Evolutionary conservation across 2,888 invertebrate genomes (phyloP).

Genomic region (Drosophila ustulata): DNA sequence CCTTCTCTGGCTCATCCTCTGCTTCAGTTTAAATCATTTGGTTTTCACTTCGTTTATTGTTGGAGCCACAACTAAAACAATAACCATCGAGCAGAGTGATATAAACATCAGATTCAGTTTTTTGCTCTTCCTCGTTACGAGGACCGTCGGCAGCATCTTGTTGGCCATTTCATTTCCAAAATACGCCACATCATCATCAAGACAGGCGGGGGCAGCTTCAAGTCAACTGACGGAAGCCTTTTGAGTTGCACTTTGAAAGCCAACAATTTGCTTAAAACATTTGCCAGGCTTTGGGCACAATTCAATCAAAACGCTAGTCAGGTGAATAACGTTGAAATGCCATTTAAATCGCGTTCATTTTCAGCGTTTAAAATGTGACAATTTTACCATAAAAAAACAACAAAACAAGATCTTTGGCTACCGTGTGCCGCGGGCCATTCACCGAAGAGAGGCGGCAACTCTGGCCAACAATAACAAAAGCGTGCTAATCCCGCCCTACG

Average conservation of each 20-base stretch:
- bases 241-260: conserved; percentile 16
- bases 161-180: conserved; percentile 40
- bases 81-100: conserved; percentile 54
- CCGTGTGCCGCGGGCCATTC: conserved; percentile 40
- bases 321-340: background rate
- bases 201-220: too few relatives aligned
- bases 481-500: conserved; percentile 71
- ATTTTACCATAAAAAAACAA: conserved; percentile 22
- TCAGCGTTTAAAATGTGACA: conserved; percentile 25
- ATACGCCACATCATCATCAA: conserved; percentile 48
- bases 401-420: conserved; percentile 29
- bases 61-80: conserved; percentile 38
- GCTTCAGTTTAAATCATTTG: conserved; percentile 68
- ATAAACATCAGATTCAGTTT: conserved; percentile 55
- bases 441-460: conserved; percentile 4
- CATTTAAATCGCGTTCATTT: background rate
- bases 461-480: conserved; percentile 41
- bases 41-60: conserved; percentile 60
- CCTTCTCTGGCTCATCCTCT: conserved; percentile 2
- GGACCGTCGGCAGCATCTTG: conserved; percentile 25
- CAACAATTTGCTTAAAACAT: conserved; percentile 23
- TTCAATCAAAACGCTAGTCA: background rate
- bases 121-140: conserved; percentile 31
- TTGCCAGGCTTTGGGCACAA: background rate
- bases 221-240: conserved; percentile 60